These are phyloP conservation scores for Neosalanx taihuensis DNA, from an alignment of 2,797 vertebrate species.

Conservation along the genomic window DNA sequence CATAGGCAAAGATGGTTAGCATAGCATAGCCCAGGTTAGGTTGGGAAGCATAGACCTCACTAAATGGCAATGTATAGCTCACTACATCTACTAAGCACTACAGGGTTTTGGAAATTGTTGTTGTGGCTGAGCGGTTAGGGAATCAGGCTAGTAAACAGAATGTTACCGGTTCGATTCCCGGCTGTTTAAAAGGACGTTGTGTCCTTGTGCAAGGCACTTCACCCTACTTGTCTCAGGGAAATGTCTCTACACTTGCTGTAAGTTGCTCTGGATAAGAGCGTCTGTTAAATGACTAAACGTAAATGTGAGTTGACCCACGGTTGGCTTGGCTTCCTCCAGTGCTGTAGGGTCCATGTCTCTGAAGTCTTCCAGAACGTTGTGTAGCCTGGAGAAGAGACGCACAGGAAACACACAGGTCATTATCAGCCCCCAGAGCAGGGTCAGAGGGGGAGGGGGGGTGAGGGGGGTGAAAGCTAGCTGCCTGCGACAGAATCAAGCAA, in stretches of 20 bases:
- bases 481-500: background rate
- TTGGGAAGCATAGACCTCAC: background rate
- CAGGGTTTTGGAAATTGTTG: background rate
- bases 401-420: background rate
- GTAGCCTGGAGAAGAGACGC: conserved; percentile 56
- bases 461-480: background rate
- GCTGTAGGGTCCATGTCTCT: conserved; percentile 70
- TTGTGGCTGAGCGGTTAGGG: background rate
- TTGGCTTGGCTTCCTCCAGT: conserved; percentile 69
- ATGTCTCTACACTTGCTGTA: no score
- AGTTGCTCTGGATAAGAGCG: no score
- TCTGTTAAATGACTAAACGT: no score
- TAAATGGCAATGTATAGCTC: background rate
- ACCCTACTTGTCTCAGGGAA: no score
- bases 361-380: conserved; percentile 73
- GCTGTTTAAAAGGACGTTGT: no score
- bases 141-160: no score
- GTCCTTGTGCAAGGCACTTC: no score
- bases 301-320: conserved; percentile 51
- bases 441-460: background rate
- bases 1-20: background rate
- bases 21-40: background rate
- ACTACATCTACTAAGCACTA: conserved; percentile 12
- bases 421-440: background rate
- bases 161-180: no score